These are phyloP conservation scores for Heliocidaris erythrogramma DNA, from an alignment of 35 echinoderm and acorn worm genomes.

Conservation along the genomic window DNA sequence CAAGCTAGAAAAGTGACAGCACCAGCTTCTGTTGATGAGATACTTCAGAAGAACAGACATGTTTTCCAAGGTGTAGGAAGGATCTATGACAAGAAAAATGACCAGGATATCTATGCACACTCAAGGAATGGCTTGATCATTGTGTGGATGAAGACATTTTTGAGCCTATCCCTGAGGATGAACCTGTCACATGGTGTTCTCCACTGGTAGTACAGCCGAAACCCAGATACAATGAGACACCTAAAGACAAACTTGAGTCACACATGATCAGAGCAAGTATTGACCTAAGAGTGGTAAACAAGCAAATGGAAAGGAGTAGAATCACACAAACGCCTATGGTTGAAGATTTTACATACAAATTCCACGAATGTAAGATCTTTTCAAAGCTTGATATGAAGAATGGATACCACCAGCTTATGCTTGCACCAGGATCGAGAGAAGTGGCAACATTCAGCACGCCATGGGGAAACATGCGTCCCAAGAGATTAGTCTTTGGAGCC, in stretches of 20 bases:
- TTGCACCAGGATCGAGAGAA: conserved; percentile 57
- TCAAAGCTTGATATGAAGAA: conserved; percentile 71
- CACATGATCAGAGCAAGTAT: conserved; percentile 72
- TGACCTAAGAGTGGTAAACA: conserved; percentile 56
- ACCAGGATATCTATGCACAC: conserved; percentile 58
- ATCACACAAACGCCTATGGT: conserved; percentile 62
- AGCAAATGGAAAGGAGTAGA: conserved; percentile 69
- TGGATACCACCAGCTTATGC: conserved; percentile 68
- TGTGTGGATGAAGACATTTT: conserved; percentile 60
- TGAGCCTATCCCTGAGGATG: conserved; percentile 55
- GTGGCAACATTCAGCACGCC: conserved; percentile 35
- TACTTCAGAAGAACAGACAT: conserved; percentile 19
- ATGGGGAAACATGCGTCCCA: conserved; percentile 40
- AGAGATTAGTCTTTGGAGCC: background rate
- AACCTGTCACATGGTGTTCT: conserved; percentile 72
- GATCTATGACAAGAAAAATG: conserved; percentile 52
- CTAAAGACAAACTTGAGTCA: conserved; percentile 59
- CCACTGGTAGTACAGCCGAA: conserved; percentile 69
- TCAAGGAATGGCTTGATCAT: conserved; percentile 59
- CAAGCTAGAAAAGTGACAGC: background rate
- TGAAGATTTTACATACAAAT: conserved; percentile 79
- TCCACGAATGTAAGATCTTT: conserved; percentile 61
- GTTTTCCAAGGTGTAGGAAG: conserved; percentile 45
- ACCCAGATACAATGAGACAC: conserved; percentile 49
- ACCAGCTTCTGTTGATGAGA: background rate